Base-by-base conservation (phyloP, 2,113 vertebrate genomes). In the Cygnus buccinator region DNA sequence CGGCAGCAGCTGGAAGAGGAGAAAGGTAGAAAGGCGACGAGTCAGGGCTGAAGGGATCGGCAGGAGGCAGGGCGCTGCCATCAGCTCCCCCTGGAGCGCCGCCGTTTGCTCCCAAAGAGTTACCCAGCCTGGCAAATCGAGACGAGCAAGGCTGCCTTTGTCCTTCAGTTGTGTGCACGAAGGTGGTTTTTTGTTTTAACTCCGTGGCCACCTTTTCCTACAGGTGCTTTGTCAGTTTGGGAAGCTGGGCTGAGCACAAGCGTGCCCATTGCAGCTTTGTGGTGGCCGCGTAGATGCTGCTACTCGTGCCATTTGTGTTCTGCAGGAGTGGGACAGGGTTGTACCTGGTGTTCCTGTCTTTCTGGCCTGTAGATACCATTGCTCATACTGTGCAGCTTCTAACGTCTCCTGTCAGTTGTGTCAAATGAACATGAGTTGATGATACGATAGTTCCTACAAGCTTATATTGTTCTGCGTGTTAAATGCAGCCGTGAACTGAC, bases 401-500 rank as follows among this genome's bases (percentile, higher is more conserved):
- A 23, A 73, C 48, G 20, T 75, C 72, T 65, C 23, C n/a, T 54
- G 5, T 82, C 79, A 61, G 6, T 90, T 94, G 10, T 87, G 65
- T 88, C 39, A 57, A 13, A 13, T 37, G 54, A 18, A 67, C 84
- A 76, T 0, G 5, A 39, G 13, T 19, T 73, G 77, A 37, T 48
- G 37, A 28, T 15, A 5, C 37, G 16, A 61, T 89, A 23, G 29
- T 82, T 87, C 54, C 33, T 83, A 0, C 28, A 37, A 70, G 52
- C 70, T 86, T 46, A 22, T 62, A 5, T 5, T 66, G 1, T 44
- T 86, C 16, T 37, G 12, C 71, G 3, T 73, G 25, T 61, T 79
- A 43, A 89, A 75, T 80, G 50, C 39, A 13, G 21, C 10, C 28
- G n/a, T 66, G 73, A 94, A 90, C 88, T 95, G 96, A 97, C 22